Percentiles rank a stretch among this genome's conserved stretches.
phyloP scores from a whole-genome alignment of 2,888 invertebrate genomes.

The Machimus atricapillus region DNA sequence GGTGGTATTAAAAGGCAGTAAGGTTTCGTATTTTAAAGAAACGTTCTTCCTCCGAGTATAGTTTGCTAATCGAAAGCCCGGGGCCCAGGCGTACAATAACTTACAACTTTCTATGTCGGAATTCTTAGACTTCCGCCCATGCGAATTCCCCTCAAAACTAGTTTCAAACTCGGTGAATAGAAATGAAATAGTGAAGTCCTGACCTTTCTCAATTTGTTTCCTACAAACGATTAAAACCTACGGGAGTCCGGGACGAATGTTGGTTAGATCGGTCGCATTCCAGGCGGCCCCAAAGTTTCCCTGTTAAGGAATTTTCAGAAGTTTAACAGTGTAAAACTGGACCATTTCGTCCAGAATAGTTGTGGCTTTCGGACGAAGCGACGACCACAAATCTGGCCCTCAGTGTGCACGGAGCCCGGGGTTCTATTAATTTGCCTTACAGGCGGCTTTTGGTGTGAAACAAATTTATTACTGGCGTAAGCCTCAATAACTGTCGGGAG shows the following conservation, averaged over 20 bases:
- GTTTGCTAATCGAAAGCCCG: not conserved
- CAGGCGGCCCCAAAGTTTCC: not conserved
- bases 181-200: slow-evolving; percentile 2
- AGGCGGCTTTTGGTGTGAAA: not conserved
- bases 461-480: slow-evolving; percentile 25
- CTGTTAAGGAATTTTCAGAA: slow-evolving; percentile 1
- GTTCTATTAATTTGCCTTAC: slow-evolving; percentile 24
- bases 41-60: not conserved
- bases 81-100: not conserved
- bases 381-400: not conserved
- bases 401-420: not conserved
- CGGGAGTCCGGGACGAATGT: not conserved
- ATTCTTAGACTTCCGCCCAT: not conserved
- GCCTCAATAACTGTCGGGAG: slow-evolving; percentile 22
- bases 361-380: not conserved
- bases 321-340: not conserved
- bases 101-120: not conserved
- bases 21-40: not conserved
- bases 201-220: not conserved
- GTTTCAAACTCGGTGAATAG: not conserved
- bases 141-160: slow-evolving; percentile 12
- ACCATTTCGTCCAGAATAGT: not conserved
- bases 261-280: not conserved
- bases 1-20: not conserved
- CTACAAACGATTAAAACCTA: not conserved